A percentile compares a stretch with the other conserved stretches of the same genome.
These are phyloP conservation scores for Drepana arcuata DNA, from an alignment of 1,140 invertebrate genomes.

Conservation along the genomic window DNA sequence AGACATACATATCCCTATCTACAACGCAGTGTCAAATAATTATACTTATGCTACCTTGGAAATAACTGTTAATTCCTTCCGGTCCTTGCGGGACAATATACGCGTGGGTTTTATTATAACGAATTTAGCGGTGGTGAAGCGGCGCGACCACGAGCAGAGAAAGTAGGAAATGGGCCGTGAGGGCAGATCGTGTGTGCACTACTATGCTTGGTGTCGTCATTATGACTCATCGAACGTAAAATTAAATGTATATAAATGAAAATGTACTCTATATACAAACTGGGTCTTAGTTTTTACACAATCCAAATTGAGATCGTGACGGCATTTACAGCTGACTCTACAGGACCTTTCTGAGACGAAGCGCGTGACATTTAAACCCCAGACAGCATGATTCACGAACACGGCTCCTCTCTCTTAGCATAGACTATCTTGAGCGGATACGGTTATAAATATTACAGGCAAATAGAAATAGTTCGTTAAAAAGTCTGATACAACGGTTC, in stretches of 20 bases:
- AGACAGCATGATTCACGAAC: background rate
- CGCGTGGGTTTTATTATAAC: too few relatives aligned
- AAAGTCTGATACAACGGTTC: too few relatives aligned
- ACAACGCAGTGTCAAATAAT: too few relatives aligned
- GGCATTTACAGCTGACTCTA: conserved; percentile 41
- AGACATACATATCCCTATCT: background rate
- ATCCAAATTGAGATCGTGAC: conserved; percentile 40
- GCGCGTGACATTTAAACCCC: conserved; percentile 46
- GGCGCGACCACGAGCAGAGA: too few relatives aligned
- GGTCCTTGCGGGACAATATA: too few relatives aligned
- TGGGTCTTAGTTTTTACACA: conserved; percentile 20
- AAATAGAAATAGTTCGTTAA: too few relatives aligned
- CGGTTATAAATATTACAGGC: too few relatives aligned
- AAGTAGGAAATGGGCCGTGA: background rate
- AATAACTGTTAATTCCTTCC: too few relatives aligned
- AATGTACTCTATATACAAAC: background rate
- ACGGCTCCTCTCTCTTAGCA: background rate
- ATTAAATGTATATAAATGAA: background rate
- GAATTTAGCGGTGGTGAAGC: too few relatives aligned
- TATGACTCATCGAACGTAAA: background rate
- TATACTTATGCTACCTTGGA: too few relatives aligned
- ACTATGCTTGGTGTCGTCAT: background rate
- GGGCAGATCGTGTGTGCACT: background rate
- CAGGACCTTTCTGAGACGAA: conserved; percentile 45
- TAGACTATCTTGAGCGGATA: too few relatives aligned